Evolutionary conservation across 2,797 vertebrate genomes (phyloP).

Genomic region (Cephalopachus bancanus): DNA sequence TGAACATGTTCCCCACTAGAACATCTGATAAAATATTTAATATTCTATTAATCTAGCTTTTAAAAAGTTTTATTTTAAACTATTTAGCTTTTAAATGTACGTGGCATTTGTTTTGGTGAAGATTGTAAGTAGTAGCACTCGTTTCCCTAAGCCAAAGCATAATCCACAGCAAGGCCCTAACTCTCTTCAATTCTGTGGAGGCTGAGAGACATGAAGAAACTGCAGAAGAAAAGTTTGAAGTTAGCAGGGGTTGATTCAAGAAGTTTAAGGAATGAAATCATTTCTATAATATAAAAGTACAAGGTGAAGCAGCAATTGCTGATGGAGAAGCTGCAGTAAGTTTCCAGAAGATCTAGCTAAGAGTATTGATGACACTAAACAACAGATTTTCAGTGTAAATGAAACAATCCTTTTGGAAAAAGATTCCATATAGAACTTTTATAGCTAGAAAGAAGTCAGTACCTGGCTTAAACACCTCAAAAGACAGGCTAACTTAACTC

Average conservation of each 20-base stretch:
- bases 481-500: not conserved
- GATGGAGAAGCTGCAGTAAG: not conserved
- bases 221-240: not conserved
- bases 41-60: not conserved
- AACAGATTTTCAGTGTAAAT: not conserved
- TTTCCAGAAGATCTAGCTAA: not conserved
- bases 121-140: not conserved
- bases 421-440: not conserved
- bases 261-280: not conserved
- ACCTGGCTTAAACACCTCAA: not conserved
- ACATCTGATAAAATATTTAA: not conserved
- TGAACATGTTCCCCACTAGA: not conserved
- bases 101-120: slow-evolving; percentile 1
- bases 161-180: not conserved
- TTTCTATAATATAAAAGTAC: not conserved
- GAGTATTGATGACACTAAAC: not conserved
- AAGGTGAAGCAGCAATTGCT: not conserved
- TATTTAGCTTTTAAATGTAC: not conserved
- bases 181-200: not conserved
- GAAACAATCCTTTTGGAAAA: not conserved
- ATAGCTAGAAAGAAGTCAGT: not conserved
- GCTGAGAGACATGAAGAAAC: not conserved
- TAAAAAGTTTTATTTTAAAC: slow-evolving; percentile 30
- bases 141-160: not conserved
- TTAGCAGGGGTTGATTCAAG: not conserved